A percentile compares a stretch with the other conserved stretches of the same genome.
These are phyloP conservation scores for Mus pahari DNA, from an alignment of 2,113 vertebrate genomes.

Conservation along the genomic window DNA sequence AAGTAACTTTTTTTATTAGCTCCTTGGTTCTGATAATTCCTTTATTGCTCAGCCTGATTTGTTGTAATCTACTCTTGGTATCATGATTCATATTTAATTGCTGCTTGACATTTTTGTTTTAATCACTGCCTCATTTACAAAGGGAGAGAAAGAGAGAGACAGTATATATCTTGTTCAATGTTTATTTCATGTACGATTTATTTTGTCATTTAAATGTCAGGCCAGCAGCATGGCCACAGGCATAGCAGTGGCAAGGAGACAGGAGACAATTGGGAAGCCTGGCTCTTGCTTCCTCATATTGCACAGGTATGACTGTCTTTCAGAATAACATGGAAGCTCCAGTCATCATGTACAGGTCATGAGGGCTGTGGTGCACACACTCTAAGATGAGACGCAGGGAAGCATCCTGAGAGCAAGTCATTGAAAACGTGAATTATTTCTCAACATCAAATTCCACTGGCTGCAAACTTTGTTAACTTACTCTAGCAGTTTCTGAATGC, in stretches of 20 bases:
- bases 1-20: not conserved
- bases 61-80: not conserved
- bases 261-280: not conserved
- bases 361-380: no score
- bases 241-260: not conserved
- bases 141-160: not conserved
- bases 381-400: not conserved
- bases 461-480: not conserved
- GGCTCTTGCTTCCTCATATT: not conserved
- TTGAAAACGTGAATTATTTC: not conserved
- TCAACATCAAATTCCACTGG: not conserved
- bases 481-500: not conserved
- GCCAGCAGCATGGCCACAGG: not conserved
- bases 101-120: conserved; percentile 20
- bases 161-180: not conserved
- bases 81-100: not conserved
- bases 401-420: not conserved
- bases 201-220: conserved; percentile 3
- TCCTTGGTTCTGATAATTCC: not conserved
- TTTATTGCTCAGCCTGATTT: not conserved
- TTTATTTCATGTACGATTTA: not conserved
- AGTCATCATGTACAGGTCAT: no score
- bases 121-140: not conserved
- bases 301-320: not conserved
- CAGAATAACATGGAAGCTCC: not conserved